phyloP scores from a whole-genome alignment of 2,888 invertebrate species.

The Amitus sp. region DNA sequence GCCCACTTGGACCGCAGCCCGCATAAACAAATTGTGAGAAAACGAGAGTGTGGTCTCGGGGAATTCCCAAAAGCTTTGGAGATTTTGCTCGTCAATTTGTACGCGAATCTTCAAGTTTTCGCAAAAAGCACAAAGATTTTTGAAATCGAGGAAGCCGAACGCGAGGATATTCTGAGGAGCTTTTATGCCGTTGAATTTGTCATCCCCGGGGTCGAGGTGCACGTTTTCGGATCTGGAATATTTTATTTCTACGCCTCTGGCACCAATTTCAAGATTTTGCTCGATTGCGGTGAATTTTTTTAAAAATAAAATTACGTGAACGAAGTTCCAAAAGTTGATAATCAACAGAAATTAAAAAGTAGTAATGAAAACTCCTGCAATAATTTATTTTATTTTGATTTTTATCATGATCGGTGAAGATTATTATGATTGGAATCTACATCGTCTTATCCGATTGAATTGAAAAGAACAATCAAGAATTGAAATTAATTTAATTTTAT shows the following conservation, averaged over 20 bases:
- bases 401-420: no score
- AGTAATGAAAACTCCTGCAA: no score
- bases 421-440: no score
- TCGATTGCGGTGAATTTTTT: conserved; percentile 45
- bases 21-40: conserved; percentile 43
- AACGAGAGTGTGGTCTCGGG: conserved; percentile 35
- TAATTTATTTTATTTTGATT: no score
- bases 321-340: no score
- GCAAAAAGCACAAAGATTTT: background rate
- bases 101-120: background rate
- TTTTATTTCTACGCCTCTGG: conserved; percentile 66
- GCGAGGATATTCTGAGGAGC: conserved; percentile 12
- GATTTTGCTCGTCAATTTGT: conserved; percentile 10
- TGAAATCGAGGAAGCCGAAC: background rate
- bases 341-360: no score
- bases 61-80: conserved; percentile 34
- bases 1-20: conserved; percentile 37
- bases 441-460: no score
- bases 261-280: conserved; percentile 53
- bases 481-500: no score
- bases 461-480: no score
- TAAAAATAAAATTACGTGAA: background rate
- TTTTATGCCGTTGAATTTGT: conserved; percentile 35
- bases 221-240: conserved; percentile 72
- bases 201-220: conserved; percentile 55